phyloP scores from a whole-genome alignment of 2,797 vertebrate genomes.

The Etheostoma nigrum region DNA sequence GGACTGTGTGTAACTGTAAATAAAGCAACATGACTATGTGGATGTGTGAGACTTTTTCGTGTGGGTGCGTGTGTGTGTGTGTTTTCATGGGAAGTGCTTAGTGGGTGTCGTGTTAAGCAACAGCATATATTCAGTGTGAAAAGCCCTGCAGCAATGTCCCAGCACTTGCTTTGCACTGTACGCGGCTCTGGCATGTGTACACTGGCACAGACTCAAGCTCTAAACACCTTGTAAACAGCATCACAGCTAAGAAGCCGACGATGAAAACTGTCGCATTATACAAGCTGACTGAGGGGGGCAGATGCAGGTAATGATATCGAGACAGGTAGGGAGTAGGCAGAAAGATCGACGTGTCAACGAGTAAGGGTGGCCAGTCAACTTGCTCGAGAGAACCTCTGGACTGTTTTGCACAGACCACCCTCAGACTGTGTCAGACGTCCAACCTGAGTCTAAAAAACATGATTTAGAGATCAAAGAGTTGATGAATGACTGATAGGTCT shows the following conservation, averaged over 20 bases:
- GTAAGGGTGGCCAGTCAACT: constrained; percentile 6
- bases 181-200: constrained; percentile 57
- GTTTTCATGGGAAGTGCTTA: constrained; percentile 13
- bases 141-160: constrained; percentile 65
- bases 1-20: constrained; percentile 31
- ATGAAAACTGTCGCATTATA: constrained; percentile 47
- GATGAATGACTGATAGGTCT: constrained; percentile 35
- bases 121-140: constrained; percentile 61
- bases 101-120: constrained; percentile 54
- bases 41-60: neutral
- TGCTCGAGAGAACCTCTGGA: constrained; percentile 13
- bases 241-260: constrained; percentile 25
- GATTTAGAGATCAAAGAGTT: constrained; percentile 42
- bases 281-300: constrained; percentile 17
- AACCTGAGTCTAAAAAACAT: constrained; percentile 5
- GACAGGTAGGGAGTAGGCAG: constrained; percentile 23
- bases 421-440: neutral
- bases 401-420: constrained; percentile 7
- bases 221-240: constrained; percentile 70
- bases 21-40: constrained; percentile 31
- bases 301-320: constrained; percentile 46
- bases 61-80: too few relatives aligned
- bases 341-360: neutral
- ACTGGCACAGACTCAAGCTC: constrained; percentile 49
- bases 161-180: constrained; percentile 43